These are phyloP conservation scores for Drosophila murphyi DNA, from an alignment of 1,140 invertebrate species.

Conservation along the genomic window DNA sequence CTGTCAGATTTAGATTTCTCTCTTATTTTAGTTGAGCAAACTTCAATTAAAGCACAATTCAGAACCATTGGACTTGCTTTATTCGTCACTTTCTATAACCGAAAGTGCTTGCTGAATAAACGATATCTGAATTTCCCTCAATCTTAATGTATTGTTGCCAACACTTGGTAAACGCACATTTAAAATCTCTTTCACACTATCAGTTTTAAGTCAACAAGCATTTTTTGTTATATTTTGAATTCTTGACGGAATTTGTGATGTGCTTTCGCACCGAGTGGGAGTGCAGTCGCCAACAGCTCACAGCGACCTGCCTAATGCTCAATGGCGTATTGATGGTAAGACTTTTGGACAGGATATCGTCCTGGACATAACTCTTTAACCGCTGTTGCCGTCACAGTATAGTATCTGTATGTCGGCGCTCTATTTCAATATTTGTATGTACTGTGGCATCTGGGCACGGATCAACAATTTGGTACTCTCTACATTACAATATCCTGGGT, in stretches of 20 bases:
- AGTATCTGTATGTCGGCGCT: constrained; percentile 30
- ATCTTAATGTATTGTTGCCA: too few relatives aligned
- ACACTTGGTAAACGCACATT: too few relatives aligned
- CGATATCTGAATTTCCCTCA: too few relatives aligned
- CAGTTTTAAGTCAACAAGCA: neutral
- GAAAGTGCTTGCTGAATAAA: too few relatives aligned
- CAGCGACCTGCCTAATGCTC: constrained; percentile 25
- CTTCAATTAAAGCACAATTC: too few relatives aligned
- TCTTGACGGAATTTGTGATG: constrained; percentile 3
- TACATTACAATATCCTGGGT: constrained; percentile 17
- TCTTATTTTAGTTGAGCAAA: neutral
- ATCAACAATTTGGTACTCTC: constrained; percentile 2
- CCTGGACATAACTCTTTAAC: too few relatives aligned
- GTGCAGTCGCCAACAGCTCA: constrained; percentile 17
- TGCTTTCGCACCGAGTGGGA: constrained; percentile 27
- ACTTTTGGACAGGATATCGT: neutral
- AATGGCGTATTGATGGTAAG: constrained; percentile 29
- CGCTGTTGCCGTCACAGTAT: neutral
- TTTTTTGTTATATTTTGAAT: neutral
- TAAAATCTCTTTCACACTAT: neutral
- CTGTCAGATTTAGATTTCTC: neutral
- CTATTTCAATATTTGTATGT: constrained; percentile 29
- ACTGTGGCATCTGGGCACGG: neutral
- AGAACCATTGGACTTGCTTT: too few relatives aligned
- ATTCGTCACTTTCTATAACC: too few relatives aligned